Conservation (phyloP, 1,140 invertebrate genomes). For the Centruroides sculpturatus region DNA sequence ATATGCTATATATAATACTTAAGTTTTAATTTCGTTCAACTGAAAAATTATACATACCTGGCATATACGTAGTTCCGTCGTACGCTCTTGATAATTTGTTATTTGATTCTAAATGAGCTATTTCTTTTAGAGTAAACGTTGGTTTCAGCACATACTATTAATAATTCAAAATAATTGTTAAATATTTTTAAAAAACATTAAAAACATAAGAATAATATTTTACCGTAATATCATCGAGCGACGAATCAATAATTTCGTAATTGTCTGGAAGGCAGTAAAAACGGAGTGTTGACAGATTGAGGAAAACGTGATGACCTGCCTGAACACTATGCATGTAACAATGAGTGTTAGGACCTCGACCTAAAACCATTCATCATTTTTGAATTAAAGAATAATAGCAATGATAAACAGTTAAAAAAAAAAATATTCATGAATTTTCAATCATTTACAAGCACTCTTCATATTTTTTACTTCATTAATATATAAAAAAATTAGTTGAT, state of each 20-base stretch:
- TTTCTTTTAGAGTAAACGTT: constrained; percentile 74
- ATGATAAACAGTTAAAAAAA: too few relatives aligned
- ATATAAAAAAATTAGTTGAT: too few relatives aligned
- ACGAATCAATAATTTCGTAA: constrained; percentile 99
- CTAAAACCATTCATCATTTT: constrained; percentile 34
- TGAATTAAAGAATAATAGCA: too few relatives aligned
- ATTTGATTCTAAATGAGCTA: constrained; percentile 59
- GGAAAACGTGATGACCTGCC: constrained; percentile 92
- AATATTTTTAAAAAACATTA: constrained; percentile 94
- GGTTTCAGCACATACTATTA: constrained; percentile 95
- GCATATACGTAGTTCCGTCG: constrained; percentile 90
- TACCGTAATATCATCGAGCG: constrained; percentile 90
- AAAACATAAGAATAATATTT: constrained; percentile 45
- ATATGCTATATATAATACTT: too few relatives aligned
- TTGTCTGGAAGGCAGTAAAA: constrained; percentile 99
- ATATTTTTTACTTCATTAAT: too few relatives aligned
- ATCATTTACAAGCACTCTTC: too few relatives aligned
- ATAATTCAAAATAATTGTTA: constrained; percentile 97
- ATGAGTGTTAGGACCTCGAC: constrained; percentile 92
- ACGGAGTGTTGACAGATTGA: constrained; percentile 92
- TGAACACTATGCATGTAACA: constrained; percentile 97
- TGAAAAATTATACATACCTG: constrained; percentile 36
- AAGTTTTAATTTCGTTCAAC: too few relatives aligned
- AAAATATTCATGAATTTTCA: too few relatives aligned
- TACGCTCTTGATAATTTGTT: constrained; percentile 86